Evolutionary conservation across 2,113 vertebrate genomes (phyloP).

Genomic region (Henicopernis longicauda): DNA sequence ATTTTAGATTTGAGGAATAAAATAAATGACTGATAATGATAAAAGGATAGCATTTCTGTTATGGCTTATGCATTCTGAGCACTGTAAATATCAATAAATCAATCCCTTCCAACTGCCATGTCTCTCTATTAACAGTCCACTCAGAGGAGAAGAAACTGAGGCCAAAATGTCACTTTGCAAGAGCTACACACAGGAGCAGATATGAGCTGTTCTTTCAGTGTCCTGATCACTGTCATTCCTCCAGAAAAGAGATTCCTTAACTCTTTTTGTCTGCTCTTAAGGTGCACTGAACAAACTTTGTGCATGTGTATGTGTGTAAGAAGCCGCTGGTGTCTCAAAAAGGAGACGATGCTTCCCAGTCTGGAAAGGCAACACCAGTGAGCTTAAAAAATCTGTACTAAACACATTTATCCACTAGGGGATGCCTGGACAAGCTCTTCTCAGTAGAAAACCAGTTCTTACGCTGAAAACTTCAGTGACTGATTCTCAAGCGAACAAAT

Average conservation of each 20-base stretch:
- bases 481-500: not conserved
- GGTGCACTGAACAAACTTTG: fast-evolving
- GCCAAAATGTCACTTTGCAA: not conserved
- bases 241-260: not conserved
- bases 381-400: not conserved
- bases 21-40: not conserved
- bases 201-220: fast-evolving
- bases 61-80: not conserved
- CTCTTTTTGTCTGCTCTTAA: not conserved
- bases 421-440: not conserved
- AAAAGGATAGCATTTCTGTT: not conserved
- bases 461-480: not conserved
- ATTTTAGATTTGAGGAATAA: not conserved
- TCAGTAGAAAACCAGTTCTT: fast-evolving
- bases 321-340: not conserved
- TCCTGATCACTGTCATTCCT: not conserved
- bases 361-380: not conserved
- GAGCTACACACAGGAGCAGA: not conserved
- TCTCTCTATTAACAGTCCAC: not conserved
- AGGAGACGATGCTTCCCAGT: not conserved
- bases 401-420: not conserved
- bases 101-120: not conserved
- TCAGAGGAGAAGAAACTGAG: not conserved
- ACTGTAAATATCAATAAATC: not conserved
- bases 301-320: not conserved